Evolutionary conservation across 2,888 invertebrate species (phyloP).

Genomic region (Lathronympha strigana): DNA sequence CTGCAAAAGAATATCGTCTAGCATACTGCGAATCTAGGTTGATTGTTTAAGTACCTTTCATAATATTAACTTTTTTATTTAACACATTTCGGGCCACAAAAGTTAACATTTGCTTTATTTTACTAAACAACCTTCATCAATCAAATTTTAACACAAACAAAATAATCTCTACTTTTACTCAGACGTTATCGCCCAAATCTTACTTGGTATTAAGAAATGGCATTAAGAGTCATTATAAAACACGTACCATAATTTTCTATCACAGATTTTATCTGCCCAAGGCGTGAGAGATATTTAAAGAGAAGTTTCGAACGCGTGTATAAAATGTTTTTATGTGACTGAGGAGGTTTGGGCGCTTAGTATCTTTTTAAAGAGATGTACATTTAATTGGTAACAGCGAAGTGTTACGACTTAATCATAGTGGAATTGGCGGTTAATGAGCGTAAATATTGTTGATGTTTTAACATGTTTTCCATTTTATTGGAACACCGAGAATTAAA

Average conservation of each 20-base stretch:
- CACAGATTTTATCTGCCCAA: conserved; percentile 69
- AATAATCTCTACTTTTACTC: conserved; percentile 63
- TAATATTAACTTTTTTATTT: too few species aligned
- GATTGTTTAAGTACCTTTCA: too few species aligned
- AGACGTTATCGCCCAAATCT: conserved; percentile 53
- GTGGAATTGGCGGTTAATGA: conserved; percentile 77
- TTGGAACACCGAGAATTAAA: too few species aligned
- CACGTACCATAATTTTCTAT: conserved; percentile 64
- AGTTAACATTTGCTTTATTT: conserved; percentile 47
- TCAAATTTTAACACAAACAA: conserved; percentile 58
- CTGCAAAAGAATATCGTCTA: too few species aligned
- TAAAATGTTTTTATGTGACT: not conserved
- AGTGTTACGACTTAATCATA: conserved; percentile 77
- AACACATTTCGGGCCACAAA: not conserved
- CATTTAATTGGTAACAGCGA: conserved; percentile 74
- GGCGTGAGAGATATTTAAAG: conserved; percentile 70
- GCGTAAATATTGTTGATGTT: conserved; percentile 77
- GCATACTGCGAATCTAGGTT: too few species aligned
- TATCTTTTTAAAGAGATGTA: not conserved
- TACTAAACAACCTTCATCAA: conserved; percentile 57
- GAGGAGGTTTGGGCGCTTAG: not conserved
- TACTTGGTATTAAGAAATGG: conserved; percentile 58
- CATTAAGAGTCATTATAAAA: conserved; percentile 71
- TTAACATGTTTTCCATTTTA: too few species aligned
- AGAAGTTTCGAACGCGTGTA: conserved; percentile 51